These are phyloP conservation scores for Argya squamiceps DNA, from an alignment of 2,797 vertebrate genomes.

Conservation along the genomic window DNA sequence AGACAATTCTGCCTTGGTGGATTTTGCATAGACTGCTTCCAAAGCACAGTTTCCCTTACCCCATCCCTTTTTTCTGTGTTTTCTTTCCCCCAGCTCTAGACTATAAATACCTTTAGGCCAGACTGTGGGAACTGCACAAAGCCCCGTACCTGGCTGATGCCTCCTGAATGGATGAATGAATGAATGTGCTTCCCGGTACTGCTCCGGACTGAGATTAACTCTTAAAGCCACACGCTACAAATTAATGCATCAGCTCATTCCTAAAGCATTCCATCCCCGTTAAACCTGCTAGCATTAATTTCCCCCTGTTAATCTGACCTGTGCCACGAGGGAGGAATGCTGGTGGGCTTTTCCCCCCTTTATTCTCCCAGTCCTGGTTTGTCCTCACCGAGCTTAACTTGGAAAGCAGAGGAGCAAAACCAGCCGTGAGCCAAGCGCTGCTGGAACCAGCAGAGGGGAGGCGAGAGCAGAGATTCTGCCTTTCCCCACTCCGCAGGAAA, in stretches of 20 bases:
- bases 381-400: fast-evolving
- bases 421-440: background rate
- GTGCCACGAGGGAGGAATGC: background rate
- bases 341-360: background rate
- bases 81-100: background rate
- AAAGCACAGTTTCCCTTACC: background rate
- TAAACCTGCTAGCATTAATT: background rate
- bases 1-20: conserved; percentile 6
- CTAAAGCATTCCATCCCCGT: background rate
- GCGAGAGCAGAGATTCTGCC: conserved; percentile 36
- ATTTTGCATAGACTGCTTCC: background rate
- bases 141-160: background rate
- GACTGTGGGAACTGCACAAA: background rate
- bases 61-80: background rate
- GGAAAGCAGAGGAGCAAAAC: background rate
- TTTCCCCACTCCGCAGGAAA: fast-evolving
- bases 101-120: conserved; percentile 17
- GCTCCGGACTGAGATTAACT: background rate
- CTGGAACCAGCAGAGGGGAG: conserved; percentile 56
- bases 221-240: background rate
- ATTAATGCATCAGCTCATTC: background rate
- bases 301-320: background rate
- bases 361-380: fast-evolving
- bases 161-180: background rate
- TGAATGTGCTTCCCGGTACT: background rate